phyloP scores from a whole-genome alignment of 2,888 invertebrate species.

The Lepidochrysops patricia region DNA sequence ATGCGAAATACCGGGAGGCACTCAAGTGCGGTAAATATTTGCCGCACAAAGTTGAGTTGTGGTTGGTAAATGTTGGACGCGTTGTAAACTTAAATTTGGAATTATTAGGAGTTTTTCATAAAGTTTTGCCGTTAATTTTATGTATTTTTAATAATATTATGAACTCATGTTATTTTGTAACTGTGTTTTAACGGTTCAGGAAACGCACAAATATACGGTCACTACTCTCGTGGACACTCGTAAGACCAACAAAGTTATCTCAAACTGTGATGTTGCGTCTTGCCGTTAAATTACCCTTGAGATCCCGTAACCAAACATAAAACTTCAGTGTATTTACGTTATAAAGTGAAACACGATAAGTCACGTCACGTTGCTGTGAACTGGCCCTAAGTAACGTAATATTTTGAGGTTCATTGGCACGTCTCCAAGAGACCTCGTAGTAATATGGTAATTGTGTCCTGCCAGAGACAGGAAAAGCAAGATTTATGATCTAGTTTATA shows the following conservation, averaged over 20 bases:
- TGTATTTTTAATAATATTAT: neutral
- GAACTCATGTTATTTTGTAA: neutral
- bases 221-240: too few relatives aligned
- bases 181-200: too few relatives aligned
- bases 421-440: neutral
- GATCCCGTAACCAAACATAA: too few relatives aligned
- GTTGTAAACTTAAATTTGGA: neutral
- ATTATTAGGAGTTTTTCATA: neutral
- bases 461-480: neutral
- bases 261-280: too few relatives aligned
- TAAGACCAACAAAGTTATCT: too few relatives aligned
- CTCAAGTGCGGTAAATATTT: neutral
- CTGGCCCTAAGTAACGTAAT: too few relatives aligned
- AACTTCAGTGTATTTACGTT: too few relatives aligned
- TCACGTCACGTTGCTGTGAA: too few relatives aligned
- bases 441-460: constrained; percentile 1
- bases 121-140: neutral
- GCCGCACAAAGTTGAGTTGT: neutral
- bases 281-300: too few relatives aligned
- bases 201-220: too few relatives aligned
- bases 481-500: neutral
- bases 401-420: neutral
- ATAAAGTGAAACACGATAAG: neutral
- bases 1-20: neutral
- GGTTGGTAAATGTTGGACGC: neutral